Evolutionary conservation across 2,797 vertebrate genomes (phyloP), one percentile per base, ranked within the genome.

Genomic region (Synanceia verrucosa): DNA sequence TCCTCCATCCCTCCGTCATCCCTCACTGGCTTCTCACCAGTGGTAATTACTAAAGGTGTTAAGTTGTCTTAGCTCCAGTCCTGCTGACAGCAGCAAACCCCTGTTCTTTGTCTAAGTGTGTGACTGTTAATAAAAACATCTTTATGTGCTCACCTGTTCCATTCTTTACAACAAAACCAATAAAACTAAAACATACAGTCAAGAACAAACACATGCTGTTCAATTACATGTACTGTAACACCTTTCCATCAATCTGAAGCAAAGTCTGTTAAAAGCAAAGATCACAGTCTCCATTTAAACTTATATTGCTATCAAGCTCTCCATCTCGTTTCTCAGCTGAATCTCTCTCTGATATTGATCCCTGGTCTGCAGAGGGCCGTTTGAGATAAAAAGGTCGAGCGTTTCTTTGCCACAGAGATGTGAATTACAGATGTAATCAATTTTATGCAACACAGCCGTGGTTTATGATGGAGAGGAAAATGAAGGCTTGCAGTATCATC

Each of bases 381-480:
- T 60, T 63, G 55, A 83, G 73, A 86, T 88, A 77, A 88, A 89
- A 70, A 68, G 65, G 68, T 73, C 4, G 64, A 82, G 81, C 71
- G 70, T 87, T 81, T 90, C 51, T 72, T 76, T 16, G 65, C 68
- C 14, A 66, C 58, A 50, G 75, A 1, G n/a, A 69, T 24, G 66
- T 86, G 84, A 89, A 89, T 88, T 89, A 90, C 78, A 82, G 77
- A 86, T 79, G 48, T 80, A 91, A 92, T 91, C 86, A 84, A 89
- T 90, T 87, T 75, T 51, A 73, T 76, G 76, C 43, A 18, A 86
- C 59, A 31, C 36, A 4, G 57, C 50, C 1, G 47, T 5, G 31
- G 71, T 83, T 83, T 82, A 76, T 16, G 29, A 16, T 24, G 39
- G 21, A 46, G 68, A 72, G 63, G 69, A 79, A 89, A 90, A 79